Conservation (phyloP, 2,888 invertebrate genomes). For the Brachynemurus nebulosus region DNA sequence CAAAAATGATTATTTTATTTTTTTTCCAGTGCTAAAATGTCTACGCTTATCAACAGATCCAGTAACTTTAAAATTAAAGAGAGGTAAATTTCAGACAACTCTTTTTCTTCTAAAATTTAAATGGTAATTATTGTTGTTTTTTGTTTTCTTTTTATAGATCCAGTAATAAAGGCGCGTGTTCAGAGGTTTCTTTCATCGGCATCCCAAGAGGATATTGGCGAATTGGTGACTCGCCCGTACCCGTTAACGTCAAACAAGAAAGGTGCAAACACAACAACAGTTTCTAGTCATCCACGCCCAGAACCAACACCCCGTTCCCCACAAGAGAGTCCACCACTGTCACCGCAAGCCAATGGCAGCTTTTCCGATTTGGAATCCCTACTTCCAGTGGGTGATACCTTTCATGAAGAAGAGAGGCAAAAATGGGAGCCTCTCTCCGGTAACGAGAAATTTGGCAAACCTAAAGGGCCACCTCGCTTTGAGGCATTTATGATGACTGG, state of each 20-base stretch:
- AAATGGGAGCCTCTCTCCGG: slow-evolving; percentile 39
- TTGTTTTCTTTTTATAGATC: slow-evolving; percentile 50
- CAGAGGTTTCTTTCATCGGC: slow-evolving; percentile 53
- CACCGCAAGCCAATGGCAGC: slow-evolving; percentile 40
- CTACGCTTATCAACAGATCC: slow-evolving; percentile 81
- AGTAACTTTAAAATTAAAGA: slow-evolving; percentile 78
- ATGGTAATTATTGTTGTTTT: slow-evolving; percentile 3
- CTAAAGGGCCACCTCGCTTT: slow-evolving; percentile 43
- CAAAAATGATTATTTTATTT: slow-evolving; percentile 18
- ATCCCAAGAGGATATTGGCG: slow-evolving; percentile 33
- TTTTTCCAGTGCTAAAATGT: slow-evolving; percentile 80
- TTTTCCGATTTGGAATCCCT: slow-evolving; percentile 35
- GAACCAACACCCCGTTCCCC: slow-evolving; percentile 16
- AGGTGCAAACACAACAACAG: slow-evolving; percentile 35
- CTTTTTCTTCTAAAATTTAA: neutral
- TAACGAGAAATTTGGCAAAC: slow-evolving; percentile 26
- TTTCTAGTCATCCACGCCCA: slow-evolving; percentile 22
- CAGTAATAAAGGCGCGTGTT: slow-evolving; percentile 70
- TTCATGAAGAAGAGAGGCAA: slow-evolving; percentile 35
- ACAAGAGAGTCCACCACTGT: slow-evolving; percentile 30
- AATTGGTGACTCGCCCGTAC: slow-evolving; percentile 32
- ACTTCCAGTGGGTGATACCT: slow-evolving; percentile 25
- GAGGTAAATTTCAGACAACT: slow-evolving; percentile 58
- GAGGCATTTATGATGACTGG: slow-evolving; percentile 98
- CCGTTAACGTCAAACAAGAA: slow-evolving; percentile 34